A percentile compares a stretch with the other conserved stretches of the same genome.
phyloP scores from a whole-genome alignment of 2,888 invertebrate genomes.

The Caenorhabditis angaria region DNA sequence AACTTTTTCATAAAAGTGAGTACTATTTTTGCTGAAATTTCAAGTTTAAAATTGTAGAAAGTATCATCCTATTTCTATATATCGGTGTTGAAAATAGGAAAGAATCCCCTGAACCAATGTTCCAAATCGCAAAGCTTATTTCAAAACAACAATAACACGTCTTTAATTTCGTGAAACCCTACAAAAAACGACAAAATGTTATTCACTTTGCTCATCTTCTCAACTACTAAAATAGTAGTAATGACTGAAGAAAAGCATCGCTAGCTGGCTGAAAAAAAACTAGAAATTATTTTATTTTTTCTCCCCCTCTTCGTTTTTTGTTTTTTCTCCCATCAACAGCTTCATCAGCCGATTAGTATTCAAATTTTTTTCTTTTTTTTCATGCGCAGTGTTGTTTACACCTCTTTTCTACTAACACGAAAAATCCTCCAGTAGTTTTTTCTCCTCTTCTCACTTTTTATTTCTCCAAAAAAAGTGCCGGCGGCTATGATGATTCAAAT shows the following conservation, averaged over 20 bases:
- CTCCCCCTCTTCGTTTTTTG: background rate
- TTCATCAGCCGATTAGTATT: slow-evolving; percentile 2
- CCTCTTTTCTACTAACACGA: background rate
- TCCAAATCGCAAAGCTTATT: too few relatives aligned
- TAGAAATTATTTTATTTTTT: slow-evolving; percentile 4
- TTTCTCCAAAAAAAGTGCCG: too few relatives aligned
- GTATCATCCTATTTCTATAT: too few relatives aligned
- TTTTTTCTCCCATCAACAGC: background rate
- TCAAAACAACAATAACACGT: too few relatives aligned
- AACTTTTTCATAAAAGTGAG: too few relatives aligned
- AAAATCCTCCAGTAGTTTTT: background rate
- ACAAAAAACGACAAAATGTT: background rate
- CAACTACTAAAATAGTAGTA: too few relatives aligned
- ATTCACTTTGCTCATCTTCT: background rate
- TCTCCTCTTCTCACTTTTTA: background rate
- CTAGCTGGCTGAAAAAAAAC: slow-evolving; percentile 1
- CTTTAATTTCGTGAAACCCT: too few relatives aligned
- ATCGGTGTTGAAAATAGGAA: too few relatives aligned
- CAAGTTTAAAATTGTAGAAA: too few relatives aligned
- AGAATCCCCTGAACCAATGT: too few relatives aligned
- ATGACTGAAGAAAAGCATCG: background rate
- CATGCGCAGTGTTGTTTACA: slow-evolving; percentile 4
- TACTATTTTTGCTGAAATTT: too few relatives aligned
- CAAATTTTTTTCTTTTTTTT: background rate
- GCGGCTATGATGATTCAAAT: background rate